phyloP scores from a whole-genome alignment of 1,140 invertebrate genomes.

The Kradibia gibbosae region DNA sequence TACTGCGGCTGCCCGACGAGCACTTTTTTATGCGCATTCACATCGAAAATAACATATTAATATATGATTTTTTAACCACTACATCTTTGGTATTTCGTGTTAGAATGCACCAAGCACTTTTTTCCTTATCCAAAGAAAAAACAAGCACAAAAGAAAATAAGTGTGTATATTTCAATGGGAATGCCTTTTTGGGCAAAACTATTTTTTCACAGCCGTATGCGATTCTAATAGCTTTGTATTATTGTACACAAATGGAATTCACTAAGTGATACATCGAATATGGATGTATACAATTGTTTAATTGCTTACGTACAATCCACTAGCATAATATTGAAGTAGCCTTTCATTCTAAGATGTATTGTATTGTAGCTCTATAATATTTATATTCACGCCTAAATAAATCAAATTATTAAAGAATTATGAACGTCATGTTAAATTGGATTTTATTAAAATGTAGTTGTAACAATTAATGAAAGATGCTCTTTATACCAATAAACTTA shows the following conservation, averaged over 20 bases:
- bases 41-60: neutral
- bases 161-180: neutral
- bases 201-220: neutral
- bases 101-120: neutral
- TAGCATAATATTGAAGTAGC: neutral
- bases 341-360: neutral
- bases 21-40: slow-evolving; percentile 10
- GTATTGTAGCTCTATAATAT: too few relatives aligned
- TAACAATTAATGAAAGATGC: too few relatives aligned
- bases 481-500: too few relatives aligned
- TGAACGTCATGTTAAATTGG: too few relatives aligned
- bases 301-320: neutral
- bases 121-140: neutral
- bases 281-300: neutral
- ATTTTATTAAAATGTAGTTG: too few relatives aligned
- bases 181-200: neutral
- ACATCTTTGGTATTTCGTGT: neutral
- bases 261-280: neutral
- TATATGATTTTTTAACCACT: neutral
- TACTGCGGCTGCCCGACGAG: neutral
- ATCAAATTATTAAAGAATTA: too few relatives aligned
- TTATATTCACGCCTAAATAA: too few relatives aligned
- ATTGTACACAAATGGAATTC: neutral
- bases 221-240: neutral
- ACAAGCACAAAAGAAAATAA: neutral